phyloP scores from a whole-genome alignment of 53 echinoderm and acorn worm genomes.

The Mesocentrotus franciscanus region DNA sequence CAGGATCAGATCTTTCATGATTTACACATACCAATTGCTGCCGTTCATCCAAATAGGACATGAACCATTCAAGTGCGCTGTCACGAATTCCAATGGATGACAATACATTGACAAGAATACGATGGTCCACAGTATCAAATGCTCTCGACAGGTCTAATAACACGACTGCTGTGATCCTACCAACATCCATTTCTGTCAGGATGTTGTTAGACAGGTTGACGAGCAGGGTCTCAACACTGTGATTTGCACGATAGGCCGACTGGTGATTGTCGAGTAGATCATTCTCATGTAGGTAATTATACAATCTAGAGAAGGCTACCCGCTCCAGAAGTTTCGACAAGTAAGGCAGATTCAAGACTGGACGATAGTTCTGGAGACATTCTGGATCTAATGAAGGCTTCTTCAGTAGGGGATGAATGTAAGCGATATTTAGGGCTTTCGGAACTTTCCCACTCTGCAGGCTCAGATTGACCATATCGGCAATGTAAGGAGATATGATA shows the following conservation, averaged over 20 bases:
- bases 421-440: constrained; percentile 25
- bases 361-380: constrained; percentile 28
- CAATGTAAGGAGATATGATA: constrained; percentile 15
- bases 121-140: too few relatives aligned
- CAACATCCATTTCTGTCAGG: too few relatives aligned
- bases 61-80: constrained; percentile 50
- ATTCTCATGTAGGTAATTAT: too few relatives aligned
- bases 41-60: constrained; percentile 25
- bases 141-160: too few relatives aligned
- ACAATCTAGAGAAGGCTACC: constrained; percentile 59
- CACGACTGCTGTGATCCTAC: too few relatives aligned
- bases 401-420: constrained; percentile 52
- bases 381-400: constrained; percentile 51
- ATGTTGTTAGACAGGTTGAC: too few relatives aligned
- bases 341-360: constrained; percentile 46
- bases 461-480: constrained; percentile 41
- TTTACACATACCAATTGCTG: constrained; percentile 38
- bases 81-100: too few relatives aligned
- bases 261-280: too few relatives aligned
- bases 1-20: constrained; percentile 23
- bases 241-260: too few relatives aligned
- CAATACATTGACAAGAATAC: too few relatives aligned
- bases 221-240: too few relatives aligned
- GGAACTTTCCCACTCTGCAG: constrained; percentile 36
- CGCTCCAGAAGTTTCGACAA: constrained; percentile 58